Evolutionary conservation across 2,113 vertebrate genomes (phyloP), one percentile per base, ranked within the genome.

Genomic region (western clawed frog (Xenopus tropicalis)): DNA sequence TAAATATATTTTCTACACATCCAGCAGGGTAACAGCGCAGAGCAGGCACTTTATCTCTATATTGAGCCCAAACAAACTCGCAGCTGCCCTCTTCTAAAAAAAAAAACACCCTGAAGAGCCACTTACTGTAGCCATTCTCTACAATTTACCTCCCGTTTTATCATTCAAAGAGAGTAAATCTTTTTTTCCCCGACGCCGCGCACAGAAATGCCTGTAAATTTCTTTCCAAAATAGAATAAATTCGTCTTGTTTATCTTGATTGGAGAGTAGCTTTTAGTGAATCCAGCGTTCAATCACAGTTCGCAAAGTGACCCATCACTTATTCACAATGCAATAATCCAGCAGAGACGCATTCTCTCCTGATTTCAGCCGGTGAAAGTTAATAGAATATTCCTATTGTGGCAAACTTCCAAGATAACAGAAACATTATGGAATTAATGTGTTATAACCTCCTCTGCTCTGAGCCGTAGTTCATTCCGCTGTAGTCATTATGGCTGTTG

Each of bases 341-440:
- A 43, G 54, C 64, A 57, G 72, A 74, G 62, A 74, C 72, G 22
- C 70, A 51, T 75, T 62, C 46, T 16, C n/a, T 69, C 72, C 48
- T 48, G 37, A 75, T 75, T 75, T 68, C 59, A 61, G 29, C 29
- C 29, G 10, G 21, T 21, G 66, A 75, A 69, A 75, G 58, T 66
- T 62, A 66, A 69, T 75, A 67, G 43, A 75, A 74, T 74, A 74
- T 74, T 74, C 65, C 42, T 61, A 51, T 68, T 23, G 66, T 75
- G 72, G 72, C 72, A 68, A 25, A 44, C n/a, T 44, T 75, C 72
- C 72, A 75, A 68, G 72, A 69, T 75, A 68, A 69, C 72, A 62
- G 72, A 17, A 43, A 66, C 72, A 54, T 75, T 69, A 75, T 69
- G 72, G 66, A 62, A 75, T 75, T 75, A 75, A 75, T 62, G 65